These are phyloP conservation scores for Onychostruthus taczanowskii DNA, from an alignment of 2,113 vertebrate species.

Conservation along the genomic window DNA sequence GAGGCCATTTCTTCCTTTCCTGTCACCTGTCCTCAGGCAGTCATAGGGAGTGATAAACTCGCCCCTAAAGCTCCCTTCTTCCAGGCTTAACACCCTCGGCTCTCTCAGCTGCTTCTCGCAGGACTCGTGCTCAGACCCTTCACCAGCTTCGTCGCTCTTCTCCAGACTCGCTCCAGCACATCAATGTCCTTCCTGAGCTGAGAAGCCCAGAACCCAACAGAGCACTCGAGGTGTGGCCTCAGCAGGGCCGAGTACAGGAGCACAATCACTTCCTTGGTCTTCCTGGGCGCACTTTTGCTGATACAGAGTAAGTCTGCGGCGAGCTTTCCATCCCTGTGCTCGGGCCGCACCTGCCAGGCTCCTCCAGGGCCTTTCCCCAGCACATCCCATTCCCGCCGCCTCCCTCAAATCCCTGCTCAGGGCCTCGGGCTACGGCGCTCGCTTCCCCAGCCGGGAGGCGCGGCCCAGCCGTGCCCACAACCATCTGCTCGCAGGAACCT, in stretches of 20 bases:
- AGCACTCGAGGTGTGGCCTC: background rate
- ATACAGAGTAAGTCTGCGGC: background rate
- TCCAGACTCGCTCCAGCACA: background rate
- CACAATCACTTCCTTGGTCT: background rate
- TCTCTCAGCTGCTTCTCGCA: background rate
- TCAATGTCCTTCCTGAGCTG: fast-evolving
- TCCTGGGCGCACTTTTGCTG: fast-evolving
- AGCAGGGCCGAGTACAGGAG: fast-evolving
- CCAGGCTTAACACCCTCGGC: background rate
- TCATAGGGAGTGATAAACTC: fast-evolving
- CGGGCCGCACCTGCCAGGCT: background rate
- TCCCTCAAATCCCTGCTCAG: background rate
- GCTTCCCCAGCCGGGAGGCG: background rate
- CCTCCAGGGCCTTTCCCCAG: background rate
- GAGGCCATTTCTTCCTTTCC: background rate
- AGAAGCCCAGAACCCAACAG: background rate
- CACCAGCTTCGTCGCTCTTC: fast-evolving
- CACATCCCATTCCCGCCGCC: background rate
- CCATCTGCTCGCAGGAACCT: background rate
- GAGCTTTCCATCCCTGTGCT: fast-evolving
- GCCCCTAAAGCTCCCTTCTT: background rate
- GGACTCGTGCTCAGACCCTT: background rate
- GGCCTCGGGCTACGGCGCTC: background rate
- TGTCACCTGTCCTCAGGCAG: background rate
- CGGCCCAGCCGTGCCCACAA: background rate